Evolutionary conservation across 2,113 vertebrate species (phyloP), one percentile per base, ranked within the genome.

Genomic region (Anser brachyrhynchus): DNA sequence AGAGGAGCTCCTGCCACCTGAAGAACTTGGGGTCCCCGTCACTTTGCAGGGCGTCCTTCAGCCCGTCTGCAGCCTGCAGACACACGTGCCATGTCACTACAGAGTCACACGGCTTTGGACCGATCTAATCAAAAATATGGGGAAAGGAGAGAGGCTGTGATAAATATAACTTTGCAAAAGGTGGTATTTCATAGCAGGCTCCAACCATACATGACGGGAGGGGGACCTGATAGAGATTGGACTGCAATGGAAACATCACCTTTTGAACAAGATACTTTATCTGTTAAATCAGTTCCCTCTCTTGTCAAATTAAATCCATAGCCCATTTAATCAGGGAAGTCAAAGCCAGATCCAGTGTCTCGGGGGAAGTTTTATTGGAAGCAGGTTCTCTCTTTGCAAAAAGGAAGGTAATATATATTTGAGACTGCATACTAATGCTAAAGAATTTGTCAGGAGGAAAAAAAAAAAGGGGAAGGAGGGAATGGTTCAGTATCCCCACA

Each of bases 21-120:
- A 13, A 5, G 15, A 25, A 18, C 28, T 0, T 26, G 12, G 16
- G 9, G 8, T 6, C 66, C 33, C 55, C 31, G 4, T n/a, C 3
- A 0, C 14, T 57, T 87, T 35, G 26, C 22, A 8, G 46, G 9
- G 2, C 6, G 3, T 31, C 14, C 57, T 69, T 29, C 78, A 49
- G 39, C 39, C 71, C 46, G 5, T 44, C 67, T 26, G 9, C 15
- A 77, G 20, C 52, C 29, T 69, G 14, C 21, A n/a, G 43, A 65
- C 80, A 18, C 39, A 55, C 29, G 26, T 0, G 0, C 7, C 57
- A 18, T 0, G 0, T 3, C 44, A n/a, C 7, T 41, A 1, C 0
- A 6, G n/a, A 55, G 43, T 52, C 59, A 37, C n/a, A 29, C 9
- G 2, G 35, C 22, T 55, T 58, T 64, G 16, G 65, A 9, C 25